These are phyloP conservation scores for Littorina saxatilis DNA, from an alignment of 1,140 invertebrate species.

Conservation along the genomic window DNA sequence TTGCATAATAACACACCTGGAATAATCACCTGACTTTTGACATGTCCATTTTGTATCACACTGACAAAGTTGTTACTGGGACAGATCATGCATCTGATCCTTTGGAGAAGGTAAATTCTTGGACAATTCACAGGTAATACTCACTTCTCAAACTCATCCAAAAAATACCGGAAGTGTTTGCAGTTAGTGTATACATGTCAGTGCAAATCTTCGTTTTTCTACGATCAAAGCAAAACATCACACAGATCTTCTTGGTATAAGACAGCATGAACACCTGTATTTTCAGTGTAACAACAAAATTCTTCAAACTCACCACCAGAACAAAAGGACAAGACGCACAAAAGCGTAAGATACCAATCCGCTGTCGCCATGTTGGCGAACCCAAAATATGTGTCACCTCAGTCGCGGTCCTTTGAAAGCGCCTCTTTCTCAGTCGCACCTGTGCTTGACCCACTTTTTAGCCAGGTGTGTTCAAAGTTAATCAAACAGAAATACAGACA, in stretches of 20 bases:
- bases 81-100: too few species aligned
- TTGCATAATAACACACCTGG: too few species aligned
- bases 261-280: too few species aligned
- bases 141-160: neutral
- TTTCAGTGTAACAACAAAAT: neutral
- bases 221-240: too few species aligned
- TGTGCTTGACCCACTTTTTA: constrained; percentile 24
- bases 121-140: too few species aligned
- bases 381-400: constrained; percentile 34
- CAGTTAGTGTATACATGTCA: neutral
- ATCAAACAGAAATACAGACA: too few species aligned
- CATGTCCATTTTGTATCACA: too few species aligned
- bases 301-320: constrained; percentile 3
- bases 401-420: constrained; percentile 24
- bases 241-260: too few species aligned
- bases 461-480: constrained; percentile 19
- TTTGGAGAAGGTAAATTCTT: too few species aligned
- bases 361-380: constrained; percentile 36
- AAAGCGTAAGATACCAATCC: constrained; percentile 4
- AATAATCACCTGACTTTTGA: too few species aligned
- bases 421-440: constrained; percentile 33
- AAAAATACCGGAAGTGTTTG: constrained; percentile 28
- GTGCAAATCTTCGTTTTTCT: too few species aligned
- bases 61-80: too few species aligned
- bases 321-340: constrained; percentile 4